Conservation (phyloP, 2,113 vertebrate species). For the Garra rufa region DNA sequence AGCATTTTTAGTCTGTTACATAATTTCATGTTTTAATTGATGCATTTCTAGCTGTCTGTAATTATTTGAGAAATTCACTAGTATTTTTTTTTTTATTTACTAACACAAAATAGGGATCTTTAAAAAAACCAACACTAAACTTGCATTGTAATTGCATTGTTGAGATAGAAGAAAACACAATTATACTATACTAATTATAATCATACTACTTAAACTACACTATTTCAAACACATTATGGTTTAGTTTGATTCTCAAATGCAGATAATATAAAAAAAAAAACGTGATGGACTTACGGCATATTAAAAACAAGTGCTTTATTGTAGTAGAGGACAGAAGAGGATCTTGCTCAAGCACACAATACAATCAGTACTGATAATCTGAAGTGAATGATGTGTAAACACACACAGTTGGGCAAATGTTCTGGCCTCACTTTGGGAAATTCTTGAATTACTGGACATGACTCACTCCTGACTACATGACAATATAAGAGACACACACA, state of each 20-base stretch:
- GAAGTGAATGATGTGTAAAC: background rate
- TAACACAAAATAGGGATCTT: too few relatives aligned
- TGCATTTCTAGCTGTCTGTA: too few relatives aligned
- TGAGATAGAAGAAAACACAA: background rate
- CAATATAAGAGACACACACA: conserved; percentile 7
- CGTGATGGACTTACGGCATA: background rate
- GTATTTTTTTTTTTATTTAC: too few relatives aligned
- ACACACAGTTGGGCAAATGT: background rate
- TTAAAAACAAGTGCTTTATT: background rate
- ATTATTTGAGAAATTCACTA: too few relatives aligned
- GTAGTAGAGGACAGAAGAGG: background rate
- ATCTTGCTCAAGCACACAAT: background rate
- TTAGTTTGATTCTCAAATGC: background rate
- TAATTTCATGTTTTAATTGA: too few relatives aligned
- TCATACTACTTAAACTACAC: too few relatives aligned
- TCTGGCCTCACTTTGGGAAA: background rate
- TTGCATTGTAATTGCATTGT: too few relatives aligned
- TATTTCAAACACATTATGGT: too few relatives aligned
- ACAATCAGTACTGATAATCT: too few relatives aligned
- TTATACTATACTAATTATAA: too few relatives aligned
- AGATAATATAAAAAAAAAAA: background rate
- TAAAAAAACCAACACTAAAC: too few relatives aligned
- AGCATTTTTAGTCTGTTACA: too few relatives aligned
- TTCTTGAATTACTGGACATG: background rate
- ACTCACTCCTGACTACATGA: background rate